Conservation (phyloP, 2,113 vertebrate species). For the Spheniscus mendiculus region DNA sequence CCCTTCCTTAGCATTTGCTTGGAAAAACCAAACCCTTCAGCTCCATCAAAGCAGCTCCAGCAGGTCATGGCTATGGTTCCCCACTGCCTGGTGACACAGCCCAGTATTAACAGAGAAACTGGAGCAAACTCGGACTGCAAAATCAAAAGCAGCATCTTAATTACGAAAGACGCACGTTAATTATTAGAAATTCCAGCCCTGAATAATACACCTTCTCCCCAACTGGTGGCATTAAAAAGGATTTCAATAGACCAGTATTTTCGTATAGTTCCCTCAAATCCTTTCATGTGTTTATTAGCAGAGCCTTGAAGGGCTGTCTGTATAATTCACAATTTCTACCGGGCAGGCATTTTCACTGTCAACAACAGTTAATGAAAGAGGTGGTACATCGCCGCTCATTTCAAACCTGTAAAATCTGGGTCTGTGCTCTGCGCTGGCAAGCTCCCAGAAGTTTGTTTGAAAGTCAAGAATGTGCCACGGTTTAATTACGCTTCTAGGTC, state of each 20-base stretch:
- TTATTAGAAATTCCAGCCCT: background rate
- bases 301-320: background rate
- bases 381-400: background rate
- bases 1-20: background rate
- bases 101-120: background rate
- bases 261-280: background rate
- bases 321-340: background rate
- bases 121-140: background rate
- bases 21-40: background rate
- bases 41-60: background rate
- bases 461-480: conserved; percentile 54
- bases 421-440: conserved; percentile 27
- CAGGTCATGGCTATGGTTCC: background rate
- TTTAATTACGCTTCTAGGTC: conserved; percentile 30
- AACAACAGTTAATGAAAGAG: conserved; percentile 49
- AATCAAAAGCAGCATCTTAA: background rate
- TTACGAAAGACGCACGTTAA: background rate
- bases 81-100: background rate
- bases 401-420: conserved; percentile 10
- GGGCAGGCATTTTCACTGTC: conserved; percentile 10
- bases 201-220: background rate
- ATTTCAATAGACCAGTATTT: background rate
- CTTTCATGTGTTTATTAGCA: conserved; percentile 43
- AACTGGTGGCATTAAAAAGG: background rate
- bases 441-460: conserved; percentile 52